These are phyloP conservation scores for Struthidea cinerea DNA, from an alignment of 2,113 vertebrate genomes.

Conservation along the genomic window DNA sequence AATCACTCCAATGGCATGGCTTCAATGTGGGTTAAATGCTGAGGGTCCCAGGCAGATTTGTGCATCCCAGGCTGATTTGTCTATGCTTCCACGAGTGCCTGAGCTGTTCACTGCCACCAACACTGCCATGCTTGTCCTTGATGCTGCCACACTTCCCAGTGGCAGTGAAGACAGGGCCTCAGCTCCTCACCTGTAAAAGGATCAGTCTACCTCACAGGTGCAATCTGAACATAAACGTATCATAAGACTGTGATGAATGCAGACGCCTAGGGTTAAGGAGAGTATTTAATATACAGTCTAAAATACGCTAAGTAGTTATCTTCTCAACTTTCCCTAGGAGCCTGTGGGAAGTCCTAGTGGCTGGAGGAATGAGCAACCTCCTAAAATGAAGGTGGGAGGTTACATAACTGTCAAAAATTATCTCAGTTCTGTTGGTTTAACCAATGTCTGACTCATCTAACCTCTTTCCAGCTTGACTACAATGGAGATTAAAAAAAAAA, in stretches of 20 bases:
- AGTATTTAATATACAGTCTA: background rate
- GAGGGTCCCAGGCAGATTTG: background rate
- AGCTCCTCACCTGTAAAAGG: background rate
- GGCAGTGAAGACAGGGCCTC: background rate
- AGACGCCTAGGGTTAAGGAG: background rate
- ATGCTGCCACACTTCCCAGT: background rate
- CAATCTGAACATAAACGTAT: background rate
- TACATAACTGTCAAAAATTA: slow-evolving; percentile 27
- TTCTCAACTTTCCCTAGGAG: background rate
- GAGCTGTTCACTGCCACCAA: background rate
- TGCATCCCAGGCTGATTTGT: background rate
- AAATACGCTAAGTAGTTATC: background rate
- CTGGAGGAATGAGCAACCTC: background rate
- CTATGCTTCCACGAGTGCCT: fast-evolving
- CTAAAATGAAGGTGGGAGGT: background rate
- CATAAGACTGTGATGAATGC: background rate
- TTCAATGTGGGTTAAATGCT: background rate
- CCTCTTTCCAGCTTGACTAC: background rate
- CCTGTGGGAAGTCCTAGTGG: background rate
- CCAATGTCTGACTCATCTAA: slow-evolving; percentile 10
- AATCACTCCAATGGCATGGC: background rate
- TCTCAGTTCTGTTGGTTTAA: slow-evolving; percentile 12
- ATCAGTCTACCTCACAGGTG: background rate
- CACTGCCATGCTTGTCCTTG: background rate
- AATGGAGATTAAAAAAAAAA: background rate